Evolutionary conservation across 2,113 vertebrate genomes (phyloP).

Genomic region (Chaetorhynchus papuensis): DNA sequence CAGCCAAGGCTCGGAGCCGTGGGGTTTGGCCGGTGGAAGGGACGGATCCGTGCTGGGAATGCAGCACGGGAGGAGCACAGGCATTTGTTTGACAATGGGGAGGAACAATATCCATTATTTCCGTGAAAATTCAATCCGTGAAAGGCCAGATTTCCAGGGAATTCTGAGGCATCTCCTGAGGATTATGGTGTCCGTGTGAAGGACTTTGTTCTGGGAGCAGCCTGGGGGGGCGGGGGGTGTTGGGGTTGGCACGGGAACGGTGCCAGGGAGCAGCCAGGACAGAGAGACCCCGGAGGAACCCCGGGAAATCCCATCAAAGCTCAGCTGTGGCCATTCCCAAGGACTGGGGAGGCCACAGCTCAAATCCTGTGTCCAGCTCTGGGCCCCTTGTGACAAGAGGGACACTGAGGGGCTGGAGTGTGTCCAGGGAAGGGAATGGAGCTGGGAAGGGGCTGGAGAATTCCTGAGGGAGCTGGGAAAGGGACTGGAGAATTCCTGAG

Average conservation of each 20-base stretch:
- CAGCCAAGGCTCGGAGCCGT: fast-evolving
- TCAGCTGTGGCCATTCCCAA: background rate
- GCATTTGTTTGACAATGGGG: background rate
- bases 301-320: background rate
- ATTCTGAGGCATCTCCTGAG: background rate
- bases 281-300: background rate
- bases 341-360: background rate
- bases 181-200: background rate
- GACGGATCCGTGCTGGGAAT: background rate
- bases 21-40: background rate
- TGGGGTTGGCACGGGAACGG: background rate
- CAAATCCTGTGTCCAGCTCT: background rate
- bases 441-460: background rate
- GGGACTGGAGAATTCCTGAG: background rate
- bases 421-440: background rate
- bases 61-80: background rate
- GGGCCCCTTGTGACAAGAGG: background rate
- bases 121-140: background rate
- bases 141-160: background rate
- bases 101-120: background rate
- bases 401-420: background rate
- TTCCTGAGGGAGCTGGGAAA: background rate
- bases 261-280: background rate
- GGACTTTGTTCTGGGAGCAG: background rate
- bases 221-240: background rate